A percentile compares a stretch with the other conserved stretches of the same genome.
Conservation (phyloP, 2,113 vertebrate genomes). For the Boulengeromyrus knoepffleri region DNA sequence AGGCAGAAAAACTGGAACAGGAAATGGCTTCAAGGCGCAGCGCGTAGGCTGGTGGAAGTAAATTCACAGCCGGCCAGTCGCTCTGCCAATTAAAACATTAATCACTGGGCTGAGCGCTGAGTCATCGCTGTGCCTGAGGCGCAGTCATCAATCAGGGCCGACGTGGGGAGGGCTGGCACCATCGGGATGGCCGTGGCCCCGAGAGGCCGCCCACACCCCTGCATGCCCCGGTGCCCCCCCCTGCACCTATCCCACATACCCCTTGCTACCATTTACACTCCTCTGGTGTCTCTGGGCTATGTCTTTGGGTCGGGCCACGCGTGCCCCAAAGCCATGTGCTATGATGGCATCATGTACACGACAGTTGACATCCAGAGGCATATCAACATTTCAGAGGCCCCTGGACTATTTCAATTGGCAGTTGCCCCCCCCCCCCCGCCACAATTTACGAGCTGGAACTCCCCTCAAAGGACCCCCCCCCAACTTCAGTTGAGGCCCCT, state of each 20-base stretch:
- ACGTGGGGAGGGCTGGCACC: conserved; percentile 7
- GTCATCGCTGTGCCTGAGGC: conserved; percentile 50
- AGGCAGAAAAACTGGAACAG: neutral
- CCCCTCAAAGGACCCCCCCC: neutral
- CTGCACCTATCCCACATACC: neutral
- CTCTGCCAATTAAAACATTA: conserved; percentile 62
- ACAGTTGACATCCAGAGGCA: neutral
- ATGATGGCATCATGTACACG: neutral
- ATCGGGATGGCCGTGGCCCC: neutral
- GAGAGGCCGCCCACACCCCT: neutral
- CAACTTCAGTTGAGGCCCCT: no score
- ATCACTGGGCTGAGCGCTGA: conserved; percentile 56
- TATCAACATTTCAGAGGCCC: neutral
- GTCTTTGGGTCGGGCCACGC: neutral
- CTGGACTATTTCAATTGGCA: neutral
- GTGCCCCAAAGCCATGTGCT: neutral
- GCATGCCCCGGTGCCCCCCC: neutral
- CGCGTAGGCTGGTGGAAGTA: conserved; percentile 3
- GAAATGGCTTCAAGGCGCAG: neutral
- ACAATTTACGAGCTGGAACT: neutral
- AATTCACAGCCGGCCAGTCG: conserved; percentile 41
- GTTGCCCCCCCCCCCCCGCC: neutral
- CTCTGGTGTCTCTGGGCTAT: neutral
- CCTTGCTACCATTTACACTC: neutral
- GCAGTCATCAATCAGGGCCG: conserved; percentile 53